Base-by-base conservation (phyloP, 1,140 invertebrate genomes). In the Apis mellifera region DNA sequence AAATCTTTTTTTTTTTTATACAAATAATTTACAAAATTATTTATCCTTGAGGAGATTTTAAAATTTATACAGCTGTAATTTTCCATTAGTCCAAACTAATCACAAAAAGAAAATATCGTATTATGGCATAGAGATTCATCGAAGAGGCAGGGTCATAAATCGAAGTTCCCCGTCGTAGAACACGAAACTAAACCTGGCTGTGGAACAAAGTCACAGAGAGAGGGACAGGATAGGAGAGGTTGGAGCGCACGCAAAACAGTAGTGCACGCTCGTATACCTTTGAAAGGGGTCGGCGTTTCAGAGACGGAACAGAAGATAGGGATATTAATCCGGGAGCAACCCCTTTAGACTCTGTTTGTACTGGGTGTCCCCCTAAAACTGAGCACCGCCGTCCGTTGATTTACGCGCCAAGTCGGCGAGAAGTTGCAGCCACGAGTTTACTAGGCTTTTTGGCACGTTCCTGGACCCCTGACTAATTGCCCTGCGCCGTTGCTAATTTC, bases 251-350 rank as follows among this genome's bases (percentile, higher is more conserved):
- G 62, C 66, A 74, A 77, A 72, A 75, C 52, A 32, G 48, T 21
- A 48, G 78, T 26, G 66, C 50, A 75, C 76, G 74, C 66, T 69
- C 59, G 84, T 66, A 50, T 72, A 66, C 62, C 48, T 74, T 59
- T 66, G 78, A 82, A 83, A 72, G 54, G 79, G 83, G 59, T 83
- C 79, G 32, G 32, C 32, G 84, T 65, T n/a, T 74, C 80, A 60
- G 71, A 82, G 78, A 71, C 82, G 7, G 75, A 84, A 77, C 77
- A 77, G 88, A 84, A 90, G 89, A 90, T 90, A 86, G 90, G 85
- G 86, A 90, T 91, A 91, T 91, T 90, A 91, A 90, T 90, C 85
- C 85, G 69, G 85, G 84, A 88, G 90, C 89, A 89, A 87, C 59
- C 82, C 72, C 66, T 26, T 23, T 69, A 21, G 0, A 19, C 71